Evolutionary conservation across 2,797 vertebrate genomes (phyloP).

Genomic region (Oryzias sinensis): DNA sequence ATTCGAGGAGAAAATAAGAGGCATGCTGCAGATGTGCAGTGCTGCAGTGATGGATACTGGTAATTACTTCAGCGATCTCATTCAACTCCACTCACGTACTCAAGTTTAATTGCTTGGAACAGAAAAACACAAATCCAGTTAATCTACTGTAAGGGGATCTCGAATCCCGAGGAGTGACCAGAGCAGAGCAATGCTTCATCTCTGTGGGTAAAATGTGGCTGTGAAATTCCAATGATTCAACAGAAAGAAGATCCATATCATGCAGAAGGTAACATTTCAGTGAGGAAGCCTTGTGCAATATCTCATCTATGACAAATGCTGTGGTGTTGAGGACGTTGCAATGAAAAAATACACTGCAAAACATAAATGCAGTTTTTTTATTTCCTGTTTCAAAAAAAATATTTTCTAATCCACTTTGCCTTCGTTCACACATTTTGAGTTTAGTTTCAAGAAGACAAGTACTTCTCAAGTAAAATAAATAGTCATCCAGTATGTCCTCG

Average conservation of each 20-base stretch:
- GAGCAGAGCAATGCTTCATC: constrained; percentile 24
- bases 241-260: constrained; percentile 10
- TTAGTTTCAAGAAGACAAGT: no score
- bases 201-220: constrained; percentile 32
- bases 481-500: no score
- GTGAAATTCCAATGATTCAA: constrained; percentile 11
- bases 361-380: no score
- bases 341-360: no score
- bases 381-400: no score
- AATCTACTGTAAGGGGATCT: constrained; percentile 56
- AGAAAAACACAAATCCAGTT: constrained; percentile 59
- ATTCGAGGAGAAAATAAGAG: neutral
- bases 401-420: no score
- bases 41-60: constrained; percentile 53
- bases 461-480: no score
- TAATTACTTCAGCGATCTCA: constrained; percentile 64
- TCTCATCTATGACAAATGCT: no score
- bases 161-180: constrained; percentile 43
- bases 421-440: no score
- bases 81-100: constrained; percentile 50
- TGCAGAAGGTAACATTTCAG: constrained; percentile 4
- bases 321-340: no score
- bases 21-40: constrained; percentile 14
- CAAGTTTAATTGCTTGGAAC: constrained; percentile 61
- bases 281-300: neutral